These are phyloP conservation scores for Acanthosepion esculentum DNA, from an alignment of 2,888 invertebrate genomes.

Conservation along the genomic window DNA sequence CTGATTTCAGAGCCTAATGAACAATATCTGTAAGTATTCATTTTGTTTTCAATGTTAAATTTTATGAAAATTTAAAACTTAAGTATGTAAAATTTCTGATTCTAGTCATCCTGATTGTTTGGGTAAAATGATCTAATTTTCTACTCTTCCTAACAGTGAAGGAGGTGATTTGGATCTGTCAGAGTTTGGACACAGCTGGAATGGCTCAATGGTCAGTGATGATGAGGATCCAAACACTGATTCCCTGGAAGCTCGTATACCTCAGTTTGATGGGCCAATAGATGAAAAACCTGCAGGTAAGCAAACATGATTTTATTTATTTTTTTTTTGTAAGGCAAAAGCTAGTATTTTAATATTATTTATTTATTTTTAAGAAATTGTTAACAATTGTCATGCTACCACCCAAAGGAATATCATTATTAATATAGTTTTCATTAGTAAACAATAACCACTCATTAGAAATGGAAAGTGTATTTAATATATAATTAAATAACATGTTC, in stretches of 20 bases:
- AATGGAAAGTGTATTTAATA: too few species aligned
- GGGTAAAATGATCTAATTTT: neutral
- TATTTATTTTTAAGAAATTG: too few species aligned
- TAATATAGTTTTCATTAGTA: too few species aligned
- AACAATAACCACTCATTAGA: too few species aligned
- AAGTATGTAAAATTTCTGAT: neutral
- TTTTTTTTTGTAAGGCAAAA: neutral
- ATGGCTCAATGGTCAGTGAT: constrained; percentile 47
- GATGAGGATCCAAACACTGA: constrained; percentile 54
- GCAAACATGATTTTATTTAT: neutral
- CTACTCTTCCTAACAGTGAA: neutral
- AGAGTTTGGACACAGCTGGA: neutral
- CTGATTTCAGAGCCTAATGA: constrained; percentile 14
- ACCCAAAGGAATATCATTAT: too few species aligned
- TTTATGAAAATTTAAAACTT: too few species aligned
- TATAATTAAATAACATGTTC: too few species aligned
- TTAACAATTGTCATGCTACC: too few species aligned
- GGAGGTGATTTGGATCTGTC: neutral
- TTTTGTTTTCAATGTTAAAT: too few species aligned
- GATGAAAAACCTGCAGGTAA: constrained; percentile 64
- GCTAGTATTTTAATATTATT: too few species aligned
- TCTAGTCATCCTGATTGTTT: neutral
- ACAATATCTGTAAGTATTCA: constrained; percentile 12
- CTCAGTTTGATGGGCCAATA: constrained; percentile 70
- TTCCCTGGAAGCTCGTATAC: constrained; percentile 60